These are phyloP conservation scores for Sitta europaea DNA, from an alignment of 2,113 vertebrate genomes.

Conservation along the genomic window DNA sequence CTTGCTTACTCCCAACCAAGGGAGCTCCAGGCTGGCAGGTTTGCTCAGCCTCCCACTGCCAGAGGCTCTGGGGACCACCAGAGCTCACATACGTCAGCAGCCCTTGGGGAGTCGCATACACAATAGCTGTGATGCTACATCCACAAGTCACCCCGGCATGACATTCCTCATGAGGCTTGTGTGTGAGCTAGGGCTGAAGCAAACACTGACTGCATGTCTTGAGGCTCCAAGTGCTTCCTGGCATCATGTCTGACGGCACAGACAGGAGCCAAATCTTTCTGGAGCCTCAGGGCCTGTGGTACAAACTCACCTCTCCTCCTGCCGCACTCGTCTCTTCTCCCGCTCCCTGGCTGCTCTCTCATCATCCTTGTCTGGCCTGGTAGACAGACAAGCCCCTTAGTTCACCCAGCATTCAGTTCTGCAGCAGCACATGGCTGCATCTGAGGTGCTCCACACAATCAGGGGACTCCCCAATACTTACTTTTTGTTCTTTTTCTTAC, in stretches of 20 bases:
- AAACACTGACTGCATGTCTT: not conserved
- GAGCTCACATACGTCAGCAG: not conserved
- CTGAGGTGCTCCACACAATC: not conserved
- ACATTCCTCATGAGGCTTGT: fast-evolving
- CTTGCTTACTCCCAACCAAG: not conserved
- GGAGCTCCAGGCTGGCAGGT: not conserved
- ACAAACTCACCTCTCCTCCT: slow-evolving; percentile 85
- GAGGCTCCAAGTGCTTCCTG: not conserved
- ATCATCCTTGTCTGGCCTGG: slow-evolving; percentile 69
- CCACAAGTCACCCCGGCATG: not conserved
- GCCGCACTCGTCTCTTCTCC: slow-evolving; percentile 77
- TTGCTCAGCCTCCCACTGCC: not conserved
- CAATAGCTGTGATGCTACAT: not conserved
- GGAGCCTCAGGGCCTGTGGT: not conserved
- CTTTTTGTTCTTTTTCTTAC: slow-evolving; percentile 83
- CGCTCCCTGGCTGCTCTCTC: slow-evolving; percentile 76
- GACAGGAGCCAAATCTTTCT: not conserved
- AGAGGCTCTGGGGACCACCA: not conserved
- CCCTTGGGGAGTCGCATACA: fast-evolving
- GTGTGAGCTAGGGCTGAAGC: not conserved
- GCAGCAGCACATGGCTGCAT: not conserved
- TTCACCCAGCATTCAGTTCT: not conserved
- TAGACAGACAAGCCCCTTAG: not conserved
- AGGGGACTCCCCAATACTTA: not conserved
- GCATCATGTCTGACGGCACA: fast-evolving